These are phyloP conservation scores for Aurelia sp. DNA, from an alignment of 30 jellyfish, hydroid and myxozoan species.

Conservation along the genomic window DNA sequence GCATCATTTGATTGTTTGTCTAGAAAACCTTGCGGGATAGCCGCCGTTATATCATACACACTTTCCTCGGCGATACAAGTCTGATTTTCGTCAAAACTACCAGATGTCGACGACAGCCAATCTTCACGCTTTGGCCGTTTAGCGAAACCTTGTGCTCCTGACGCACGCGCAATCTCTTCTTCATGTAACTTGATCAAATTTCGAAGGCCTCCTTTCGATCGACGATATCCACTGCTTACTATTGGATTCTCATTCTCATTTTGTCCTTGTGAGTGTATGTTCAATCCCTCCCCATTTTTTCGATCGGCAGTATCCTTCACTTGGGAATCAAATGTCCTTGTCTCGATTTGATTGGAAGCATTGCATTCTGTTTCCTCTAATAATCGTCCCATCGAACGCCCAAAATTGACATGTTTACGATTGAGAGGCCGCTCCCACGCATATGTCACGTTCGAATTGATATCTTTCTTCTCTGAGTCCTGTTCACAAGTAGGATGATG, in stretches of 20 bases:
- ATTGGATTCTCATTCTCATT: not conserved
- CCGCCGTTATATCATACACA: not conserved
- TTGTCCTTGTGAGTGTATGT: not conserved
- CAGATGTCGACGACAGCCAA: not conserved
- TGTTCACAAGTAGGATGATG: not conserved
- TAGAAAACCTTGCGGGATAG: no score
- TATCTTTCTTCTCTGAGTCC: not conserved
- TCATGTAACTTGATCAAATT: conserved; percentile 86
- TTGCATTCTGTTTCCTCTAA: conserved; percentile 6
- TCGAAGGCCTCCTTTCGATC: conserved; percentile 69
- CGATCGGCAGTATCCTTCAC: not conserved
- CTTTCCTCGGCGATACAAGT: not conserved
- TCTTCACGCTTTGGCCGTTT: conserved; percentile 32
- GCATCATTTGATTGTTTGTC: not conserved
- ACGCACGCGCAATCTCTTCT: conserved; percentile 92
- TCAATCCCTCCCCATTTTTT: not conserved
- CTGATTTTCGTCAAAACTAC: conserved; percentile 10
- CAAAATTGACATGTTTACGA: not conserved
- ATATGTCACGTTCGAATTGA: not conserved
- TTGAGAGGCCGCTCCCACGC: not conserved
- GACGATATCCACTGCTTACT: conserved; percentile 16
- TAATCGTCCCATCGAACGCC: conserved; percentile 32
- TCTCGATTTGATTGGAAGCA: not conserved
- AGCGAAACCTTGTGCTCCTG: conserved; percentile 56
- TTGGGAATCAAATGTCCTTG: not conserved